Conservation (phyloP, 2,113 vertebrate species). For the Calonectris borealis region DNA sequence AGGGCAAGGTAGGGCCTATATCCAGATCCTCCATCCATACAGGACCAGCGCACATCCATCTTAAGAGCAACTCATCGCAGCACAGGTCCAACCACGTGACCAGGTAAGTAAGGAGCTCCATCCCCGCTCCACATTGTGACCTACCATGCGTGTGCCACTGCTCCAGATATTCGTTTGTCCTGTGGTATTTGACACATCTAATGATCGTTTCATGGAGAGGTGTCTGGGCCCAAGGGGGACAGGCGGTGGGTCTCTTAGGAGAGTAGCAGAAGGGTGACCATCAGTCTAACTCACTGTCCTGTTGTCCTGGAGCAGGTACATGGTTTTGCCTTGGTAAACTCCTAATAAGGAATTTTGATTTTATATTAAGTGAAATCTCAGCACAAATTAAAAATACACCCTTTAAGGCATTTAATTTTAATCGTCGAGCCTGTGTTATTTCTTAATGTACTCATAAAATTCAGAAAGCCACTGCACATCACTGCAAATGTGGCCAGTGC, state of each 20-base stretch:
- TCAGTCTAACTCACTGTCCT: neutral
- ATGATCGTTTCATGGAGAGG: neutral
- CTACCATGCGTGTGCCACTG: rapidly evolving
- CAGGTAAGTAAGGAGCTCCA: neutral
- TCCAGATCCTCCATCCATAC: neutral
- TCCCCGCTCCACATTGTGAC: neutral
- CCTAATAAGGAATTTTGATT: neutral
- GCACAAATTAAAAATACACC: neutral
- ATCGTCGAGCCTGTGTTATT: rapidly evolving
- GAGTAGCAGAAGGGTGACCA: neutral
- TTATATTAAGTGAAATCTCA: neutral
- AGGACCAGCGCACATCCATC: too few relatives aligned
- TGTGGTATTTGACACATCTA: too few relatives aligned
- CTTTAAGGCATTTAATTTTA: neutral
- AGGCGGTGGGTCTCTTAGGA: neutral
- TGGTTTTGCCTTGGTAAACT: neutral
- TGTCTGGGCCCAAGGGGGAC: neutral
- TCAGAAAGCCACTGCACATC: neutral
- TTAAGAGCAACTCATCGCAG: neutral
- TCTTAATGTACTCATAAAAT: neutral
- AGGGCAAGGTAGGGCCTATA: neutral
- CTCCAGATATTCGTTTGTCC: neutral
- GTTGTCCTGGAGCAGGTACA: too few relatives aligned
- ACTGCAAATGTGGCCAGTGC: neutral
- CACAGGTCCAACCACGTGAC: neutral